Base-by-base conservation (phyloP, 1,140 invertebrate genomes). In the Papilio polytes region DNA sequence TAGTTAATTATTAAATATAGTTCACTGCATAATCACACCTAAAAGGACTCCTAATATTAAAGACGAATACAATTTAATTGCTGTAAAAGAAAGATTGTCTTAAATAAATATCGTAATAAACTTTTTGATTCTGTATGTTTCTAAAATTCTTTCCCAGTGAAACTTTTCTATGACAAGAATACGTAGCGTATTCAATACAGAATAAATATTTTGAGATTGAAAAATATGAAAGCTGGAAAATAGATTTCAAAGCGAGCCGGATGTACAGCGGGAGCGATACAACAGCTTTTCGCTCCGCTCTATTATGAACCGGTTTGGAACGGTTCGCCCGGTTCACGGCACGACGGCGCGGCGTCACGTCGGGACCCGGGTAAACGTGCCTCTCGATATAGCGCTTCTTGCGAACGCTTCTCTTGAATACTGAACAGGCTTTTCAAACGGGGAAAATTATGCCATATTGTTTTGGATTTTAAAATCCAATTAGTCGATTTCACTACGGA, bases 231-330 rank as follows among this genome's bases (percentile, higher is more conserved):
- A 76, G 74, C 20, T 76, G 74, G 31, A 76, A 76, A 76, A 76
- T 76, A 48, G 41, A 46, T 48, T 76, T 48, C 46, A 26, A 76
- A 26, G 20, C 74, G 44, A 51, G 13, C 46, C 74, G 74, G 74
- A 76, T 51, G 74, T 76, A 48, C 74, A 26, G n/a, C 15, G 41
- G 74, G 48, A 53, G 44, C 74, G 74, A 76, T 76, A 76, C 44
- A 48, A 51, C 73, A 18, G 20, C 63, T 31, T 36, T 70, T 13
- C 31, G 79, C 41, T 53, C 56, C 41, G 80, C 41, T 66, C 36
- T 46, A 81, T 76, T 76, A 46, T 76, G 41, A 76, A 77, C 81
- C 81, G 66, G 78, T 76, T 82, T 80, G 41, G 56, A 46, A 48
- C 70, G 74, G 74, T 13, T 53, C 41, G 74, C 74, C 72, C 72